Base-by-base conservation (phyloP, 2,888 invertebrate species). In the Anthrax anthrax region DNA sequence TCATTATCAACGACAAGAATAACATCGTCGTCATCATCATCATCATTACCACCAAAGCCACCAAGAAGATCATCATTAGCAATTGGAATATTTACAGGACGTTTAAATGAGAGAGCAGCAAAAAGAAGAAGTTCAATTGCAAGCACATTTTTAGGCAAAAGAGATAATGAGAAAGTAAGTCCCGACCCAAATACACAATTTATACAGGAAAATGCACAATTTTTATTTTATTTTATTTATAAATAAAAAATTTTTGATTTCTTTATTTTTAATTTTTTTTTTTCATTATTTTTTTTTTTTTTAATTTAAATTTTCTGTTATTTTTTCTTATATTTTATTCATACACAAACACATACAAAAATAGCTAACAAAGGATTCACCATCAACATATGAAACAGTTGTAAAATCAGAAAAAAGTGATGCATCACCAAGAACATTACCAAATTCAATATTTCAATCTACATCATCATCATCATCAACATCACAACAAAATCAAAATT, bases 71-170 rank as follows among this genome's bases (percentile, higher is more conserved):
- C 67, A 50, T 67, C 67, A 44, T 54, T 69, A 48, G 67, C 63
- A 2, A 54, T 64, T 54, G 60, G 64, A 3, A 56, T 67, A 39
- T 60, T 66, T 52, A 58, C 60, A 42, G 51, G 51, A 18, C 60
- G 62, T 50, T 39, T 42, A 17, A 62, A 63, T 51, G 60, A 64
- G 52, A 57, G 57, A 42, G 57, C 52, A 49, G 58, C 62, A 45
- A 68, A 69, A 56, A 55, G 69, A 51, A 65, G 69, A 53, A 69
- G 68, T 51, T 69, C 69, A 29, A 72, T 58, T 61, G 72, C 62
- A 57, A 62, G 63, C 18, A 58, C 64, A 23, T 63, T 68, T 50
- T 51, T 68, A 49, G 54, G 62, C 52, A 55, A 70, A 51, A 63
- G 64, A 44, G 66, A 65, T 49, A 62, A 50, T 52, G 60, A 57